These are phyloP conservation scores for Microtus ochrogaster DNA, from an alignment of 2,113 vertebrate genomes.

Conservation along the genomic window DNA sequence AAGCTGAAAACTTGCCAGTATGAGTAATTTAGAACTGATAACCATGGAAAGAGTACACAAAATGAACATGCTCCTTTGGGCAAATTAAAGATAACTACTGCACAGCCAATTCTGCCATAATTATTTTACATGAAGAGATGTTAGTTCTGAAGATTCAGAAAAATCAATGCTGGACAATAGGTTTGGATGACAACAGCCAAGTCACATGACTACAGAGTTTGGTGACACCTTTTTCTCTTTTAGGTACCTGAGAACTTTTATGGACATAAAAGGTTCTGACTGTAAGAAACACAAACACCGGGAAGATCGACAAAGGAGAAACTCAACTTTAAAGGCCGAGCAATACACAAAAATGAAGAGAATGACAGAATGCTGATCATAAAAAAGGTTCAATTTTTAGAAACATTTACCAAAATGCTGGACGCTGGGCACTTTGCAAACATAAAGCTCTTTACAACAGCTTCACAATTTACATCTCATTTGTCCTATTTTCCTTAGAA, in stretches of 20 bases:
- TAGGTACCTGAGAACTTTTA: background rate
- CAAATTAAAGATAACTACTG: background rate
- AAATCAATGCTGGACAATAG: background rate
- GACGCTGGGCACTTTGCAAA: background rate
- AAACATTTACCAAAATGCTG: constrained; percentile 7
- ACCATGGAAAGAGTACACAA: background rate
- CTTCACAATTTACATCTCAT: background rate
- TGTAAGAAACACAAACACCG: background rate
- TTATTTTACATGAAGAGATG: background rate
- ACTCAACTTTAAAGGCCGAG: background rate
- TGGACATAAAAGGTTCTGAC: background rate
- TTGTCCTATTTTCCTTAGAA: constrained; percentile 7
- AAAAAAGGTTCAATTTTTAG: background rate
- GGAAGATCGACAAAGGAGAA: background rate
- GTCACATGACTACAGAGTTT: background rate
- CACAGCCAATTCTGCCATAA: background rate
- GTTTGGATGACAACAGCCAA: background rate
- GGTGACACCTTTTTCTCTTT: background rate
- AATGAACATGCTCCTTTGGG: background rate
- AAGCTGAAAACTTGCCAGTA: constrained; percentile 6
- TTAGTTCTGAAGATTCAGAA: constrained; percentile 17
- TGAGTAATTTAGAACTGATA: constrained; percentile 1
- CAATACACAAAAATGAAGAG: background rate
- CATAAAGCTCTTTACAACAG: background rate
- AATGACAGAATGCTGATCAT: background rate